phyloP scores from a whole-genome alignment of 2,113 vertebrate genomes.

The Pyxicephalus adspersus region DNA sequence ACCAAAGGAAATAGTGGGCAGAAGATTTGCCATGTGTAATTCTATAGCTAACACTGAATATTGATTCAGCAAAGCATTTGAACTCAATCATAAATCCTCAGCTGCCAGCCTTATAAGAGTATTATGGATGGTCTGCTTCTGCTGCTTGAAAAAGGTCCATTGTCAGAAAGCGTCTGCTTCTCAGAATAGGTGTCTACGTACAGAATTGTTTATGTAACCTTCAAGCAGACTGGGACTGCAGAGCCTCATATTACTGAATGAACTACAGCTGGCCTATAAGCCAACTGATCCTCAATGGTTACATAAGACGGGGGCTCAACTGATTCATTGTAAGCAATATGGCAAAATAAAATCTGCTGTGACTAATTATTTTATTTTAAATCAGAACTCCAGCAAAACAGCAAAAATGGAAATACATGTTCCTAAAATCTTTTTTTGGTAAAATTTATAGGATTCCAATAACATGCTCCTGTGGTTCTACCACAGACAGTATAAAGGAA shows the following conservation, averaged over 20 bases:
- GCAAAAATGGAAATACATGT: too few relatives aligned
- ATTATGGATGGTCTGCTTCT: neutral
- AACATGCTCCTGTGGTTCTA: too few relatives aligned
- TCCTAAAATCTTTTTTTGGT: too few relatives aligned
- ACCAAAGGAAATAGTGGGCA: conserved; percentile 8
- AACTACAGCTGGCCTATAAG: neutral
- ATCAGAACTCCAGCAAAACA: too few relatives aligned
- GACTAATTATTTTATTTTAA: too few relatives aligned
- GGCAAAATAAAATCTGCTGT: neutral
- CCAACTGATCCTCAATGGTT: neutral
- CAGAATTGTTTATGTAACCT: conserved; percentile 15
- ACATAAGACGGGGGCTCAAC: neutral
- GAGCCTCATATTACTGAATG: conserved; percentile 22
- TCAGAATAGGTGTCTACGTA: conserved; percentile 9
- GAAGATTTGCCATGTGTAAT: neutral
- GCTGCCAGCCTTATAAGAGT: conserved; percentile 1
- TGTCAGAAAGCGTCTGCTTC: neutral
- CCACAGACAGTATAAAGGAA: too few relatives aligned
- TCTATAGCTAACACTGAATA: neutral
- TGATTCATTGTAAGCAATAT: neutral
- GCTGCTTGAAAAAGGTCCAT: neutral
- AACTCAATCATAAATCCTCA: conserved; percentile 20
- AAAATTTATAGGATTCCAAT: too few relatives aligned
- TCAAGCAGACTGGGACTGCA: neutral
- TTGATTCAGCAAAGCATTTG: conserved; percentile 1